Evolutionary conservation across 53 echinoderm and acorn worm genomes (phyloP), one percentile per base, ranked within the genome.

Genomic region (Astropecten irregularis): DNA sequence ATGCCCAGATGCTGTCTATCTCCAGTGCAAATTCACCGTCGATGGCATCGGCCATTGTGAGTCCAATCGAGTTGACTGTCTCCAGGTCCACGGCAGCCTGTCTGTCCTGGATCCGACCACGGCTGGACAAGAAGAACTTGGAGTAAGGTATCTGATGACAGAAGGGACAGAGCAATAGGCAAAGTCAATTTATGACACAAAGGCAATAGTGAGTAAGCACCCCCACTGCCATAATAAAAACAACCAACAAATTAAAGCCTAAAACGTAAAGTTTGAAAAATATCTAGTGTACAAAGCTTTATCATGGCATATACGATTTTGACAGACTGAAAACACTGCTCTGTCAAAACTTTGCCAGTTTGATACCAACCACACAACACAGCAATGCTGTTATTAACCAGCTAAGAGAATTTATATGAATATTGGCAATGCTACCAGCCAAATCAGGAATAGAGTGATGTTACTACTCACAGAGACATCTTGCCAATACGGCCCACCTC

Each of bases 401-500:
- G n/a, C n/a, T n/a, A n/a, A n/a, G n/a, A n/a, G n/a, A n/a, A n/a
- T n/a, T 22, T 59, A 27, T 9, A 27, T 59, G 7, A n/a, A 9
- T n/a, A 59, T 9, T 59, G 7, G 9, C 21, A 20, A 59, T 59
- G 7, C 22, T 20, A 9, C 28, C 20, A n/a, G 7, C 20, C 7
- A 7, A 59, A 9, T 59, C 60, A 59, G 9, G 28, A 20, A 59
- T 9, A 9, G 7, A 59, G 60, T 27, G 28, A 59, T n/a, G n/a
- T n/a, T n/a, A 32, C 0, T 52, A 82, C 96, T 90, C 69, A 99
- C 99, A 57, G 83, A 88, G 48, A 95, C 87, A 88, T 92, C 92
- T 57, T 99, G 99, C 99, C 99, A 99, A 59, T 99, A 92, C 18
- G 99, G 99, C 9, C 94, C 99, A 19, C 99, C 99, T 81, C 92